These are phyloP conservation scores for Diarsia mendica DNA, from an alignment of 2,888 invertebrate species.

Conservation along the genomic window DNA sequence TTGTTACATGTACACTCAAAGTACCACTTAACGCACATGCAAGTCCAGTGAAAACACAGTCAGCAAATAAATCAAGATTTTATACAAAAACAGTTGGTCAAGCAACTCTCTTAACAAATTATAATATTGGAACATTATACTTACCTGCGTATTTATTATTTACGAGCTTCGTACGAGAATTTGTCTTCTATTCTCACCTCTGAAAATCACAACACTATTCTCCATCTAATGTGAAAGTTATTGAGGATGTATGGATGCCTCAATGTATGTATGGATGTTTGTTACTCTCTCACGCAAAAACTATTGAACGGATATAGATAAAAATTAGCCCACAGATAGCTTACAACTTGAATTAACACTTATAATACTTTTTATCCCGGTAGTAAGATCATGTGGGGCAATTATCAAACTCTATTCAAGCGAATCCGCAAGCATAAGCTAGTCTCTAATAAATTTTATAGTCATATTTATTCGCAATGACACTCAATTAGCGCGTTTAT, in stretches of 20 bases:
- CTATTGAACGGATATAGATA: neutral
- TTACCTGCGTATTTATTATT: neutral
- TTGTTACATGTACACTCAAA: slow-evolving; percentile 17
- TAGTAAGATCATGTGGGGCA: no score
- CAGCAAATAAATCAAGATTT: neutral
- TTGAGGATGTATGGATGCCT: neutral
- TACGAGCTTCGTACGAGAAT: neutral
- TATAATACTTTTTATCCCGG: neutral
- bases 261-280: no score
- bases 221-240: no score
- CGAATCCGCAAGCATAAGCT: neutral
- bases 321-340: neutral
- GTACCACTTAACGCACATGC: slow-evolving; percentile 33
- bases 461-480: slow-evolving; percentile 38
- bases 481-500: slow-evolving; percentile 57
- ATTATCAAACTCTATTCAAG: neutral
- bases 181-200: neutral
- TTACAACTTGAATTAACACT: neutral
- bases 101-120: neutral
- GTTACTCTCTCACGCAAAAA: neutral
- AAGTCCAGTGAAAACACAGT: neutral
- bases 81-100: neutral
- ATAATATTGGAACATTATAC: neutral
- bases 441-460: slow-evolving; percentile 29
- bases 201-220: slow-evolving; percentile 10